Evolutionary conservation across 2,113 vertebrate genomes (phyloP).

Genomic region (Acanthochromis polyacanthus): DNA sequence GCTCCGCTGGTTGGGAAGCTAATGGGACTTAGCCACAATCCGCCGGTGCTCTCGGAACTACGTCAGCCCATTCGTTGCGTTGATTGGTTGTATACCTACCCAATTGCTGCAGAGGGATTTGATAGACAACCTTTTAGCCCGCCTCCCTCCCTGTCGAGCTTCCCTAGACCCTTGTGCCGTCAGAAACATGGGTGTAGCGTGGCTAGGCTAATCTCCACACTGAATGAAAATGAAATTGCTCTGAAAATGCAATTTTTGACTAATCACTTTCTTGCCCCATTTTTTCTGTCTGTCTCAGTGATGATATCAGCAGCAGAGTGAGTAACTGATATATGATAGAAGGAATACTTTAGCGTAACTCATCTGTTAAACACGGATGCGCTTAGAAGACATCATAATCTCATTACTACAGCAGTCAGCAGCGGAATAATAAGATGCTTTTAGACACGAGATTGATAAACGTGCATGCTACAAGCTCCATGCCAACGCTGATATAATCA

Average conservation of each 20-base stretch:
- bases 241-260: slow-evolving; percentile 10
- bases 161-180: too few species aligned
- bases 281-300: slow-evolving; percentile 69
- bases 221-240: not conserved
- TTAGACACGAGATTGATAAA: slow-evolving; percentile 38
- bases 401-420: slow-evolving; percentile 50
- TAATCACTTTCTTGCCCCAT: slow-evolving; percentile 37
- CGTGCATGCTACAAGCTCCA: slow-evolving; percentile 40
- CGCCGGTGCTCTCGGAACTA: too few species aligned
- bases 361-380: slow-evolving; percentile 40
- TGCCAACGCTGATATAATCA: slow-evolving; percentile 36
- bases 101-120: too few species aligned
- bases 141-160: too few species aligned
- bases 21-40: too few species aligned
- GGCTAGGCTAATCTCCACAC: not conserved
- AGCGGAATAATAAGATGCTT: slow-evolving; percentile 68
- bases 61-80: too few species aligned
- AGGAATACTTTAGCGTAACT: slow-evolving; percentile 45
- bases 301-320: slow-evolving; percentile 79
- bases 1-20: too few species aligned
- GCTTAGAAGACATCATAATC: slow-evolving; percentile 63
- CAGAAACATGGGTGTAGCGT: too few species aligned
- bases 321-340: slow-evolving; percentile 69
- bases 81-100: too few species aligned
- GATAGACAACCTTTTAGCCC: too few species aligned